Evolutionary conservation across 2,888 invertebrate genomes (phyloP), one percentile per base, ranked within the genome.

Genomic region (Fabriciana adippe): DNA sequence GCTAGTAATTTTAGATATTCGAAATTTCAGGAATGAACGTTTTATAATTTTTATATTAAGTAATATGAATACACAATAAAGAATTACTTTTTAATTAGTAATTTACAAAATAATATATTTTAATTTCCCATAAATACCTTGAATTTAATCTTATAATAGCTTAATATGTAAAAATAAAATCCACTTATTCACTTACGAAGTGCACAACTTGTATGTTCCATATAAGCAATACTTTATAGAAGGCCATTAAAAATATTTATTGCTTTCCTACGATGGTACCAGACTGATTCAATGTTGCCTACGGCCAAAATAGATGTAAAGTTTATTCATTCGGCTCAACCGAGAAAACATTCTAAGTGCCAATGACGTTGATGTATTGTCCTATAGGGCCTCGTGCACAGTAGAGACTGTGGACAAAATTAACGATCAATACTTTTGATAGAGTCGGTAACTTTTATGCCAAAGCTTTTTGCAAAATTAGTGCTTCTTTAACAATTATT

Each of bases 351-450:
- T 78, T 74, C 75, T 74, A 70, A 73, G 72, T 68, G 71, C 66
- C 64, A 70, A 67, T 78, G 87, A 86, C 88, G 76, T 82, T 89
- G 87, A 89, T 85, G 73, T 82, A 87, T 88, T 73, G 75, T 66
- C 70, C 75, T 78, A 75, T 72, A 78, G 76, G 75, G 73, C 72
- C 73, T 76, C 77, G 76, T 48, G 31, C 54, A 57, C 31, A 66
- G 59, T 61, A 50, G 48, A 60, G 31, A 45, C 48, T 8, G 35
- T 54, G 41, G 59, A 26, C 45, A 57, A 55, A 21, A 35, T 41
- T 51, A 31, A 59, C 59, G 26, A 60, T 48, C 47, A 59, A 59
- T 59, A 31, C 59, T 66, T 59, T 47, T 54, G 59, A 15, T 21
- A 51, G 26, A 57, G 50, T 51, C 45, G 26, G 26, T 8, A 26